Evolutionary conservation across 2,888 invertebrate genomes (phyloP), one percentile per base, ranked within the genome.

Genomic region (Scrobipalpa costella): DNA sequence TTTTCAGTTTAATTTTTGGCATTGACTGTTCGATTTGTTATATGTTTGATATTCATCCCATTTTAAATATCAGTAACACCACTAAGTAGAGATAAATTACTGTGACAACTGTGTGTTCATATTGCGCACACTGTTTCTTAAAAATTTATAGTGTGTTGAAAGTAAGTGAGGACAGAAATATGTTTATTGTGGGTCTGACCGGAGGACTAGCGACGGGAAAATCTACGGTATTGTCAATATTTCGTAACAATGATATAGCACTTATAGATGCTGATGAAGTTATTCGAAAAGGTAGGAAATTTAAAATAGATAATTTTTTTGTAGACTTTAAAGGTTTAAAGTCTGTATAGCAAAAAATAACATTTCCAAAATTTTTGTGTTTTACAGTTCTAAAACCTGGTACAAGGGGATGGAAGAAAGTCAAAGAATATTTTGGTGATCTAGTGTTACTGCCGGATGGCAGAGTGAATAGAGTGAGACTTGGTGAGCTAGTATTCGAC

Each of bases 141-240:
- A 27, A 27, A 27, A 3, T 27, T 27, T 27, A 27, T 27, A 27
- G 27, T 27, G 27, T 3, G 27, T 27, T 27, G 27, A 27, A 27
- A 27, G 2, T 27, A 5, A 5, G 27, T 27, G 27, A 3, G 27
- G 33, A 52, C n/a, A 21, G 19, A 21, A 17, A 58, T 11, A 97
- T 97, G 97, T 97, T 96, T 88, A 93, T 97, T 67, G 95, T 97
- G 57, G 97, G 96, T 9, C 87, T 97, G 67, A 97, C 97, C 68
- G 97, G 97, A 71, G 97, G 97, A 17, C 94, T 97, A 69, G 95
- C 95, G 49, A 95, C 95, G 47, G 97, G 97, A 0, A 97, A 97
- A 85, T 95, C 95, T 75, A 95, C 95, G 13, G 96, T 96, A 1
- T 92, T 95, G 57, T 90, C 93, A 66, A 93, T 96, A 78, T 94